Base-by-base conservation (phyloP, 1,140 invertebrate genomes). In the Cryptotermes secundus region DNA sequence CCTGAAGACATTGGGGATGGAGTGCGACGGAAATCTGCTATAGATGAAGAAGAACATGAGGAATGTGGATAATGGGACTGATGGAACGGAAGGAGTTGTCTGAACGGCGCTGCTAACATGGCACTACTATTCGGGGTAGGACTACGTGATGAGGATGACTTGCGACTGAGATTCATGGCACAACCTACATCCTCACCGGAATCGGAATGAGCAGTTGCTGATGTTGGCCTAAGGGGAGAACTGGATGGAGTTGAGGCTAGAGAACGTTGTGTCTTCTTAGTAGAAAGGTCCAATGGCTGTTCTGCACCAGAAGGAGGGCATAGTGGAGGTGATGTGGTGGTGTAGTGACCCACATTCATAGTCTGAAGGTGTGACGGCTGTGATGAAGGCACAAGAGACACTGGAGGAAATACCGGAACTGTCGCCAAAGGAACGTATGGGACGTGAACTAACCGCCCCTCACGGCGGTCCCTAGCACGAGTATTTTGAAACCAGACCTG, bases 401-500 rank as follows among this genome's bases (percentile, higher is more conserved):
- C 35, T 49, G 45, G 6, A 72, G 59, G 59, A 72, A 72, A 72
- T 31, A 26, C 59, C 26, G 83, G 59, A 83, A 87, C 82, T 72
- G 82, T 42, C 1, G 42, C 16, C n/a, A 86, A n/a, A 31, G 86
- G 84, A 42, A 92, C 88, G 79, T 92, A 91, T 7, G 92, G 91
- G 45, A 93, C 89, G 72, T 92, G 88, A 34, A 91, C 91, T 34
- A 94, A 90, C 83, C 93, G 90, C 16, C 93, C 94, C 87, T 95
- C 94, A 86, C 96, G 92, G 42, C 97, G 93, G 88, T 98, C 97
- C 53, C 98, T 92, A 0, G 98, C 98, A 83, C 98, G 92, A 87
- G 97, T 98, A 90, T 99, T 99, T 91, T 99, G 98, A 89, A 99
- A 99, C 98, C 98, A 99, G 7, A 96, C 96, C 90, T 99, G 98